A percentile compares a stretch with the other conserved stretches of the same genome.
phyloP scores from a whole-genome alignment of 1,140 invertebrate genomes.

The Heliconius hewitsoni region DNA sequence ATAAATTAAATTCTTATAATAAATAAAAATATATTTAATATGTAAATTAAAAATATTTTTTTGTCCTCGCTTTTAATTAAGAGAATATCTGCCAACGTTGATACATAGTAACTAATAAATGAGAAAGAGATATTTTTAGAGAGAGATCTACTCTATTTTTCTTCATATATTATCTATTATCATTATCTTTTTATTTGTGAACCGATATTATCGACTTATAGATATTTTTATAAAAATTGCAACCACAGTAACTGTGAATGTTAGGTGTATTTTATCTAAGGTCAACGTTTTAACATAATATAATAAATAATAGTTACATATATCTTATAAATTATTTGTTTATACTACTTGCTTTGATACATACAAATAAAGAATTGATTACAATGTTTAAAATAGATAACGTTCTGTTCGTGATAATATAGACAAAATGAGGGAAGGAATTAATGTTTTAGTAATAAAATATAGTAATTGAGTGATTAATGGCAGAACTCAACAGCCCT shows the following conservation, averaged over 20 bases:
- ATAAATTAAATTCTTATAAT: too few species aligned
- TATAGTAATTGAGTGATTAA: too few species aligned
- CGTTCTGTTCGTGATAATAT: not conserved
- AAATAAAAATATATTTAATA: too few species aligned
- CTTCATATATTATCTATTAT: not conserved
- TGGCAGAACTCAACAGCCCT: too few species aligned
- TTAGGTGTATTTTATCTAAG: slow-evolving; percentile 9
- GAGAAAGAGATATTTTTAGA: not conserved
- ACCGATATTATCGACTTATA: not conserved
- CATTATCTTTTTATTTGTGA: not conserved
- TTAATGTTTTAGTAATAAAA: too few species aligned
- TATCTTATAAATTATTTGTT: slow-evolving; percentile 8
- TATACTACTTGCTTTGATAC: not conserved
- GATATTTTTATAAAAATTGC: not conserved
- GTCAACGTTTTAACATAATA: slow-evolving; percentile 4
- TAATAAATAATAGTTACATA: slow-evolving; percentile 1
- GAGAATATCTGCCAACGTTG: too few species aligned
- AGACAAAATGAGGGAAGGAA: not conserved
- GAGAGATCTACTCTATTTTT: too few species aligned
- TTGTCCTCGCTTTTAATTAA: too few species aligned
- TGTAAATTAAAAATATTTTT: too few species aligned
- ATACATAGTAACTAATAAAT: too few species aligned
- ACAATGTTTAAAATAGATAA: slow-evolving; percentile 10
- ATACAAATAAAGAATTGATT: slow-evolving; percentile 4
- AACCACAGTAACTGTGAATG: not conserved